phyloP scores from a whole-genome alignment of 2,888 invertebrate genomes.

The Pristionchus entomophagus region DNA sequence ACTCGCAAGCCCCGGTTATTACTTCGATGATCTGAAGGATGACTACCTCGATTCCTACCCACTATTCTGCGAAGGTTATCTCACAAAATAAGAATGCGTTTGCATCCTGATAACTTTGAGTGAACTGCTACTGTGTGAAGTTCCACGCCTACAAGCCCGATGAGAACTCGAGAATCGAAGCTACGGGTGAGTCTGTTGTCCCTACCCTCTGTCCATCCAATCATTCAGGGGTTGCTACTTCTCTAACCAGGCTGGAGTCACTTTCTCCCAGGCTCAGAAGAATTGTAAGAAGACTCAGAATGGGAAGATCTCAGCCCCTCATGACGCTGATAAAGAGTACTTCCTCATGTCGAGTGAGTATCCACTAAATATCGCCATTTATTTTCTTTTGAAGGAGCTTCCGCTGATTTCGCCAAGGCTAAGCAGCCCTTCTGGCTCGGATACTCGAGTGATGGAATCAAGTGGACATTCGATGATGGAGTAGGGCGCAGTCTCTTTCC shows the following conservation, averaged over 20 bases:
- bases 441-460: neutral
- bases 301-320: neutral
- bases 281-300: neutral
- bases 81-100: too few species aligned
- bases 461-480: neutral
- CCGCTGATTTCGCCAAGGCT: neutral
- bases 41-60: neutral
- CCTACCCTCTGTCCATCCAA: neutral
- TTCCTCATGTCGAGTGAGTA: neutral
- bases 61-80: neutral
- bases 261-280: neutral
- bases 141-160: neutral
- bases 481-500: neutral
- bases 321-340: neutral
- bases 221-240: neutral
- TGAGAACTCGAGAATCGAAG: neutral
- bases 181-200: neutral
- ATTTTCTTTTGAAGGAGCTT: neutral
- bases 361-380: neutral
- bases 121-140: constrained; percentile 3
- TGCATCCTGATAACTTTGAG: neutral
- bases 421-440: neutral
- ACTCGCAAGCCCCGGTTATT: neutral
- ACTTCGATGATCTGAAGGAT: neutral
- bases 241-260: neutral